Percentiles rank a stretch among this genome's conserved stretches.
Conservation (phyloP, 1,140 invertebrate species). For the Drosophila seguyi region DNA sequence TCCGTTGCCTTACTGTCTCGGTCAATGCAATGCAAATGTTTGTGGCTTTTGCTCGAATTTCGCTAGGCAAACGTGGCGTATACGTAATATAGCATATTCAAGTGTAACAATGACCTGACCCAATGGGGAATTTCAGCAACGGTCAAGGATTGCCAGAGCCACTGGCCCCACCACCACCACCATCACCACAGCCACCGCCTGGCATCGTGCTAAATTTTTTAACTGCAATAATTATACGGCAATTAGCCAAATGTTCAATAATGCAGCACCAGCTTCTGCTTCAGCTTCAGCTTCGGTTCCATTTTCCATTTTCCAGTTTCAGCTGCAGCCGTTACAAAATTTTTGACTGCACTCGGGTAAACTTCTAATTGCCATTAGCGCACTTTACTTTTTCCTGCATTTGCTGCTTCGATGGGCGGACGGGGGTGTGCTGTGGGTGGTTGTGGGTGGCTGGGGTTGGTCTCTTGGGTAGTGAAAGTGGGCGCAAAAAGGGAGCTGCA, state of each 20-base stretch:
- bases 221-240: constrained; percentile 83
- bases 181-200: constrained; percentile 12
- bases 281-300: constrained; percentile 28
- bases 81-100: constrained; percentile 48
- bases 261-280: constrained; percentile 57
- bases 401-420: constrained; percentile 43
- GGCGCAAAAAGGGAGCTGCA: constrained; percentile 36
- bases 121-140: constrained; percentile 23
- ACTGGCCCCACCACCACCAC: background rate
- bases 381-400: constrained; percentile 79
- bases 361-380: constrained; percentile 83
- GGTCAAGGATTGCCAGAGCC: constrained; percentile 56
- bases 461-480: constrained; percentile 4
- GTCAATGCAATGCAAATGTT: constrained; percentile 54
- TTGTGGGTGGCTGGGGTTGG: background rate
- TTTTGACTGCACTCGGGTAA: constrained; percentile 80
- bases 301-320: constrained; percentile 38
- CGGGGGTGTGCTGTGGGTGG: constrained; percentile 1
- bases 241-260: constrained; percentile 83
- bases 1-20: constrained; percentile 23
- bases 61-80: constrained; percentile 45
- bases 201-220: constrained; percentile 73
- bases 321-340: constrained; percentile 74
- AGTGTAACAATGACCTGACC: constrained; percentile 39
- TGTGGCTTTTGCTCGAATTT: constrained; percentile 53